Conservation (phyloP, 1,140 invertebrate genomes). For the Latrodectus geometricus region DNA sequence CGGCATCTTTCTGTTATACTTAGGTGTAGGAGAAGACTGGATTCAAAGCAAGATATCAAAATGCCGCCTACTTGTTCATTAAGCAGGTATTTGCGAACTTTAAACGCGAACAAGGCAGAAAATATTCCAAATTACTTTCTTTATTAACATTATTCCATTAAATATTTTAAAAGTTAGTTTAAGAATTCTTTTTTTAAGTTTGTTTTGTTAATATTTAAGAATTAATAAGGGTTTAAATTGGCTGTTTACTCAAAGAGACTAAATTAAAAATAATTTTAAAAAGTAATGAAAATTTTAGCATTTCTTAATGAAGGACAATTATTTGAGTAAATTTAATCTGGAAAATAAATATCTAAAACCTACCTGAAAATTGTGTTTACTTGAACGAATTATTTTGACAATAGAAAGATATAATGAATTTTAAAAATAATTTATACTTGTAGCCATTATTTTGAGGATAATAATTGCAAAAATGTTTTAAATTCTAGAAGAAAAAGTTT, state of each 20-base stretch:
- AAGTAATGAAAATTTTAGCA: too few species aligned
- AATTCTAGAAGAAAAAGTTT: too few species aligned
- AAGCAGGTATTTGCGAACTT: slow-evolving; percentile 59
- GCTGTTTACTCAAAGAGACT: neutral
- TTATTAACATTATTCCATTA: slow-evolving; percentile 4
- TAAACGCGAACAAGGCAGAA: slow-evolving; percentile 41
- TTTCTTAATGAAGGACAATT: too few species aligned
- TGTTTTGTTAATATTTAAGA: slow-evolving; percentile 7
- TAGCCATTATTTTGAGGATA: too few species aligned
- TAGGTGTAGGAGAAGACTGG: slow-evolving; percentile 55
- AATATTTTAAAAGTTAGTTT: slow-evolving; percentile 18
- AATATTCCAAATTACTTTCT: neutral
- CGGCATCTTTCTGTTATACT: slow-evolving; percentile 55
- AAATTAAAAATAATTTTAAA: too few species aligned
- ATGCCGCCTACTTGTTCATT: slow-evolving; percentile 23
- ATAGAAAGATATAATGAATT: too few species aligned
- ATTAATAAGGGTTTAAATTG: slow-evolving; percentile 15
- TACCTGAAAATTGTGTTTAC: too few species aligned
- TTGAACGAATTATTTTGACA: too few species aligned
- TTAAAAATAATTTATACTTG: too few species aligned
- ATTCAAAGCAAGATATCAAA: slow-evolving; percentile 53
- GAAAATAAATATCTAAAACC: too few species aligned
- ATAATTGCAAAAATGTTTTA: too few species aligned
- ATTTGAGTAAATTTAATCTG: too few species aligned
- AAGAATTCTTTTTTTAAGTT: slow-evolving; percentile 17